Evolutionary conservation across 2,113 vertebrate genomes (phyloP).

Genomic region (Tricholaema leucomelas): DNA sequence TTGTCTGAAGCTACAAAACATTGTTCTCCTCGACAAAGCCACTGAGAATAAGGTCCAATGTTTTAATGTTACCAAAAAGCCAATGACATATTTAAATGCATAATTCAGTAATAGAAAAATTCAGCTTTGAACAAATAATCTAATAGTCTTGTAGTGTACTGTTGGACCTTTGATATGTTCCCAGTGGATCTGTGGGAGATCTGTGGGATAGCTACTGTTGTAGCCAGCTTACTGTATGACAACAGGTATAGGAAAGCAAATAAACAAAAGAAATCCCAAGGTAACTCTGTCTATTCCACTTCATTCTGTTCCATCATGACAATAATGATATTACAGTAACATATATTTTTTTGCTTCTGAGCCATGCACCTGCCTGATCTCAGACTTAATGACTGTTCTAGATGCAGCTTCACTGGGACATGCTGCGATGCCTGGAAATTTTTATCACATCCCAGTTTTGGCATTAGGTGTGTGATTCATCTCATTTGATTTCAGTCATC

Average conservation of each 20-base stretch:
- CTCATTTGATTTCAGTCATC: background rate
- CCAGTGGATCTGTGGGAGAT: background rate
- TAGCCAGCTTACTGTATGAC: background rate
- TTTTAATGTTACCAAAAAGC: background rate
- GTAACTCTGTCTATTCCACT: background rate
- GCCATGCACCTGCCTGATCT: background rate
- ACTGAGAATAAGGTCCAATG: background rate
- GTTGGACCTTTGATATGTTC: background rate
- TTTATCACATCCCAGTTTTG: background rate
- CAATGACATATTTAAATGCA: conserved; percentile 10
- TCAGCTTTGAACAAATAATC: conserved; percentile 31
- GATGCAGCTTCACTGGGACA: background rate
- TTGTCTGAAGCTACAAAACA: conserved; percentile 20
- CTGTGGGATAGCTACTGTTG: background rate
- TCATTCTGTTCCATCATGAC: background rate
- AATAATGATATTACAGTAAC: background rate
- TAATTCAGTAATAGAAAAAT: conserved; percentile 16
- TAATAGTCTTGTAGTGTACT: background rate
- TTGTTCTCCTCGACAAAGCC: background rate
- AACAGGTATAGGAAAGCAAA: conserved; percentile 8
- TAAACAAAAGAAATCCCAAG: background rate
- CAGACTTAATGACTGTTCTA: background rate
- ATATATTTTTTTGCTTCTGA: background rate
- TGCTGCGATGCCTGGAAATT: background rate
- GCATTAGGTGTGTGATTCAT: background rate